Conservation (phyloP, 2,113 vertebrate species). For the Regulus satrapa region DNA sequence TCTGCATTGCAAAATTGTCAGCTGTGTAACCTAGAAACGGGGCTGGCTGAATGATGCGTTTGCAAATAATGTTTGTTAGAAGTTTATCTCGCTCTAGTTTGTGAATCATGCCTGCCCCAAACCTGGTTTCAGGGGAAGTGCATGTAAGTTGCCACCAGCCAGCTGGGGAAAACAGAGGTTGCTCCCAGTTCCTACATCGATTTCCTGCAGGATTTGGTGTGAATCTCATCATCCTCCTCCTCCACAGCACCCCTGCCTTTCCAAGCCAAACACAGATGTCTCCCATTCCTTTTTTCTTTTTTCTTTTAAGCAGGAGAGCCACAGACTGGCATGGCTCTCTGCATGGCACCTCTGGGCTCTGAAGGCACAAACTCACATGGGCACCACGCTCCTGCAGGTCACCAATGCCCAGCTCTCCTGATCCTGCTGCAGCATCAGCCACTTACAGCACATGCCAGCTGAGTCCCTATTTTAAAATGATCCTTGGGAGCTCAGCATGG, state of each 20-base stretch:
- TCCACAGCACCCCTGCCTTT: background rate
- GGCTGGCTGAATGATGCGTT: slow-evolving; percentile 44
- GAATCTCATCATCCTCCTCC: background rate
- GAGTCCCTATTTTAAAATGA: background rate
- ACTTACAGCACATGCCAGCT: background rate
- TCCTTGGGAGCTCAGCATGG: background rate
- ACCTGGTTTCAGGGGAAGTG: background rate
- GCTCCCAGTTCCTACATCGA: accelerated
- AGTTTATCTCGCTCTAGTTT: slow-evolving; percentile 11
- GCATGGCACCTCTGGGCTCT: too few relatives aligned
- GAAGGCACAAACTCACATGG: background rate
- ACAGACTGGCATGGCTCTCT: background rate
- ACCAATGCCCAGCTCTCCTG: background rate
- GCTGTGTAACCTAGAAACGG: slow-evolving; percentile 57
- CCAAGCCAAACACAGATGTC: background rate
- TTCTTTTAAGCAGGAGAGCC: background rate
- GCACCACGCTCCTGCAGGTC: background rate
- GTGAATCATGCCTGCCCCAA: background rate
- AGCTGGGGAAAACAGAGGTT: background rate
- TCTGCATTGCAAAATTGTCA: slow-evolving; percentile 56
- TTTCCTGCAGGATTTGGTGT: background rate
- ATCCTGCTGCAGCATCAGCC: background rate
- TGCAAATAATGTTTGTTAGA: slow-evolving; percentile 58
- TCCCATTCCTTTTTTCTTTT: background rate
- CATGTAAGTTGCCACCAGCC: background rate